Conservation (phyloP, 30 jellyfish, hydroid and myxozoan species). For the Mastigias papua region DNA sequence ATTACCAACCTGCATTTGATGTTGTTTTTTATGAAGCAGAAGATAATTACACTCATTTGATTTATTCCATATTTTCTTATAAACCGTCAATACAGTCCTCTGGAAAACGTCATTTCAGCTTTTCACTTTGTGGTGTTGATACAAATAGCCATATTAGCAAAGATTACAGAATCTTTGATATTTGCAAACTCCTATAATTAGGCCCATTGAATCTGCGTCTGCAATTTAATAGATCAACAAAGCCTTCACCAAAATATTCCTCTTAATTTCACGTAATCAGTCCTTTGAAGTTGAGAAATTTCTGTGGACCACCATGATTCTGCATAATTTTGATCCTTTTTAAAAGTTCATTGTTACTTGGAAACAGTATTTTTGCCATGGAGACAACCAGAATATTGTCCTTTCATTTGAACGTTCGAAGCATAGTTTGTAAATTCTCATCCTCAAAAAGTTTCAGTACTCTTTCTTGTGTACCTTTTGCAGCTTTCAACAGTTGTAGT, state of each 20-base stretch:
- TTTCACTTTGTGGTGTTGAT: no score
- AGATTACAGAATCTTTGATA: no score
- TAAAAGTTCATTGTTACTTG: neutral
- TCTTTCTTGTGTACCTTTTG: no score
- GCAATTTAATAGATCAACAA: neutral
- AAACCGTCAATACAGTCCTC: no score
- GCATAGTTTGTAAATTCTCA: neutral
- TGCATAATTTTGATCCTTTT: neutral
- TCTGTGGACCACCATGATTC: slow-evolving; percentile 2
- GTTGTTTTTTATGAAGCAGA: no score
- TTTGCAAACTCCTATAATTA: neutral
- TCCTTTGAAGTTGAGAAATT: neutral
- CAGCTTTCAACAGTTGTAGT: no score
- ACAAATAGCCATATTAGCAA: no score
- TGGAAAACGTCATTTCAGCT: no score
- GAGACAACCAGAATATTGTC: neutral
- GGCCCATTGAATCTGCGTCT: neutral
- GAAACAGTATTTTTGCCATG: neutral
- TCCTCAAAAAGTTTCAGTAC: neutral
- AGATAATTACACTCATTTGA: no score
- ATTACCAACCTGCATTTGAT: no score
- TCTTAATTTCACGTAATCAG: neutral
- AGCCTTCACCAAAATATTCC: neutral
- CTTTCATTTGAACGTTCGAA: neutral
- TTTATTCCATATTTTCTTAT: no score